Base-by-base conservation (phyloP, 2,888 invertebrate genomes). In the Listrodromus nycthemerus region DNA sequence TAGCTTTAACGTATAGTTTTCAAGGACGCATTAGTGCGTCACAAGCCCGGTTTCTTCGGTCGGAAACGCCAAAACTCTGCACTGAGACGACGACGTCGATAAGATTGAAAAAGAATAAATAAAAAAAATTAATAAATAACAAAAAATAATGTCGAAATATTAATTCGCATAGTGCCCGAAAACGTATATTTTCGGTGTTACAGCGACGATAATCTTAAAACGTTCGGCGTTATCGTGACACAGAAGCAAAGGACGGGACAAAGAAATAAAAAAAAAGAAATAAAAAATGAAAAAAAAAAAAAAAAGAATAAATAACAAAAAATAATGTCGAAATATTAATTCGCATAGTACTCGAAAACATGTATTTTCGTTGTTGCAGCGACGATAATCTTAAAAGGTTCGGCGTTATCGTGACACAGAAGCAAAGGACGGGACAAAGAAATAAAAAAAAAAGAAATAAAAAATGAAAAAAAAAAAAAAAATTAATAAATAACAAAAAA, bases 11-110 rank as follows among this genome's bases (percentile, higher is more conserved):
- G 78, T 77, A 80, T 73, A 77, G 63, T 77, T 74, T 66, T 70
- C 83, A 78, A 84, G 83, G 80, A 71, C 63, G 80, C 65, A 80
- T 80, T 52, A 77, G 76, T 73, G 76, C 83, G 80, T 65, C 80
- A 63, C 52, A 24, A 24, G 24, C 55, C 55, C 55, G 45, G 66
- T 45, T 61, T 27, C 63, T 45, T 27, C 65, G 50, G 45, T 45
- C 24, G 50, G 48, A 71, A 80, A 80, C 61, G 66, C 61, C 52
- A 41, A 76, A 80, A 76, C 52, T 67, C 41, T 48, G 16, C 55
- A 48, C 41, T 45, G n/a, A 55, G 61, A 67, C 61, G 19, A n/a
- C 45, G 21, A n/a, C 41, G 52, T 65, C 61, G 45, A 80, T 67
- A n/a, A 52, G 45, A 63, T 55, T 63, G 73, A 37, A 61, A 63